These are phyloP conservation scores for Agrochola circellaris DNA, from an alignment of 2,888 invertebrate genomes.

Conservation along the genomic window DNA sequence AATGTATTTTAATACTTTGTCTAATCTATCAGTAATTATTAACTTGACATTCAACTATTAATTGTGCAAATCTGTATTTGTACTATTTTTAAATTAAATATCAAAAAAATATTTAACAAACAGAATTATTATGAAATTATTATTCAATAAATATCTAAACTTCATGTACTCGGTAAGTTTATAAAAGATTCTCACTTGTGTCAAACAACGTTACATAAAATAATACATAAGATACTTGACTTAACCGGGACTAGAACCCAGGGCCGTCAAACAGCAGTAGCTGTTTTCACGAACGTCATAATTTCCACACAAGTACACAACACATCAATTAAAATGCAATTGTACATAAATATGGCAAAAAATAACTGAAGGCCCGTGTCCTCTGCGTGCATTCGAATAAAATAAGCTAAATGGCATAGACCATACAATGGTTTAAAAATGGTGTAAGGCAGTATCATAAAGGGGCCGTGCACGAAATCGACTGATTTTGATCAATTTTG, in stretches of 20 bases:
- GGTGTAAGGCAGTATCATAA: slow-evolving; percentile 26
- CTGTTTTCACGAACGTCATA: slow-evolving; percentile 22
- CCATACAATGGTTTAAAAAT: slow-evolving; percentile 6
- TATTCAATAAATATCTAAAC: slow-evolving; percentile 42
- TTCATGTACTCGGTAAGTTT: slow-evolving; percentile 45
- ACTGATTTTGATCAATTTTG: too few relatives aligned
- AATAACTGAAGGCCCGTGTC: slow-evolving; percentile 55
- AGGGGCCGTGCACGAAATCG: too few relatives aligned
- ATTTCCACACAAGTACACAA: slow-evolving; percentile 32
- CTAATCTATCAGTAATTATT: slow-evolving; percentile 27
- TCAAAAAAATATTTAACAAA: slow-evolving; percentile 33
- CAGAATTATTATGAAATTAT: slow-evolving; percentile 25
- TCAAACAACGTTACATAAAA: slow-evolving; percentile 38
- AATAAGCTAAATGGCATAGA: slow-evolving; percentile 43
- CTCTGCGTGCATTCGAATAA: slow-evolving; percentile 41
- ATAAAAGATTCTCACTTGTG: slow-evolving; percentile 54
- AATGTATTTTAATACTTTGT: slow-evolving; percentile 20
- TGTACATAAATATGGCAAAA: slow-evolving; percentile 60
- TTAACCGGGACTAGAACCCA: slow-evolving; percentile 37
- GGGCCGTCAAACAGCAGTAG: slow-evolving; percentile 15
- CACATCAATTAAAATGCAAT: slow-evolving; percentile 60
- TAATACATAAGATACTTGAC: slow-evolving; percentile 22
- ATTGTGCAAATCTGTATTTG: slow-evolving; percentile 55
- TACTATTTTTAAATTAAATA: slow-evolving; percentile 47
- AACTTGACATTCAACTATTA: slow-evolving; percentile 21